Evolutionary conservation across 2,113 vertebrate genomes (phyloP).

Genomic region (Manacus vitellinus): DNA sequence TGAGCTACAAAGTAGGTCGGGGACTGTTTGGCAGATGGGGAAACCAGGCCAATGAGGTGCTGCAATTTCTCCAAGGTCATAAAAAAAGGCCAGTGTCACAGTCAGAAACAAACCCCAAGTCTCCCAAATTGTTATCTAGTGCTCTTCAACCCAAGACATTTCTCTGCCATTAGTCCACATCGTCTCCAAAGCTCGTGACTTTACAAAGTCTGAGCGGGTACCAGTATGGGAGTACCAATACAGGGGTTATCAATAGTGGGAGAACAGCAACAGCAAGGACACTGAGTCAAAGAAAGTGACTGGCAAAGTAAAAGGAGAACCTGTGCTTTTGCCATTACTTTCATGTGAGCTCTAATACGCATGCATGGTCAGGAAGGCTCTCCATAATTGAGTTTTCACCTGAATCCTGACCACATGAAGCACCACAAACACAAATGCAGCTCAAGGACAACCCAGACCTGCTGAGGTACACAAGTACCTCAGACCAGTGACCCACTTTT

Average conservation of each 20-base stretch:
- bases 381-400: neutral
- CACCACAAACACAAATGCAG: neutral
- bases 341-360: neutral
- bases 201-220: neutral
- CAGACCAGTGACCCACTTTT: neutral
- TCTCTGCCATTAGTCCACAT: neutral
- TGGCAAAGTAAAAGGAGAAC: neutral
- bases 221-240: neutral
- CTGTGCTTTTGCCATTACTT: neutral
- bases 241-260: neutral
- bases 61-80: neutral
- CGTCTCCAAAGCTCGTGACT: neutral
- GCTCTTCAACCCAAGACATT: neutral
- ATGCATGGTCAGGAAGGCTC: neutral
- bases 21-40: neutral
- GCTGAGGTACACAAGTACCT: neutral
- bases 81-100: neutral
- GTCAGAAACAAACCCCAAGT: neutral
- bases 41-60: constrained; percentile 2
- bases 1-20: neutral
- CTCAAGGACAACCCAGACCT: neutral
- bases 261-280: neutral
- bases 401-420: neutral
- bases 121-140: neutral
- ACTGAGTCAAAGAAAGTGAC: neutral